Conservation (phyloP, 2,797 vertebrate species). For the Geotrypetes seraphini region DNA sequence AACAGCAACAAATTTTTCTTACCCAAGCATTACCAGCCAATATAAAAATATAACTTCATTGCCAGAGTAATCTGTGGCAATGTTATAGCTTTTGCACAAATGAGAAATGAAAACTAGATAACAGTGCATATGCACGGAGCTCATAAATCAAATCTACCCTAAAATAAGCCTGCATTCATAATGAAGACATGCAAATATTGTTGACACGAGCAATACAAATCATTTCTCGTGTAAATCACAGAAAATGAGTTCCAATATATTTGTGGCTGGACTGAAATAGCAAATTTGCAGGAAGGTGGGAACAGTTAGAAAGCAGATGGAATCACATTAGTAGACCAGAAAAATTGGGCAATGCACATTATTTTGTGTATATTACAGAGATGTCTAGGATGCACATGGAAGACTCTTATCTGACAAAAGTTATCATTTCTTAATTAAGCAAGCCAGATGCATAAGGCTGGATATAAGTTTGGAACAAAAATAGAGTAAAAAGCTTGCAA, state of each 20-base stretch:
- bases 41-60: background rate
- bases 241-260: constrained; percentile 52
- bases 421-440: too few relatives aligned
- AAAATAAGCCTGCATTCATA: constrained; percentile 44
- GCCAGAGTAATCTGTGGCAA: constrained; percentile 10
- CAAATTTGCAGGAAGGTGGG: constrained; percentile 41
- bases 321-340: constrained; percentile 38
- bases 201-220: constrained; percentile 44
- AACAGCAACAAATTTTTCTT: background rate
- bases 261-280: constrained; percentile 43
- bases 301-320: constrained; percentile 43
- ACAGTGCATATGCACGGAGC: constrained; percentile 34
- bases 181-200: constrained; percentile 49
- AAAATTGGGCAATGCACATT: too few relatives aligned
- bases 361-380: too few relatives aligned
- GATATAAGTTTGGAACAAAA: too few relatives aligned
- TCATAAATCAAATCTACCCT: constrained; percentile 44
- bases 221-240: constrained; percentile 46
- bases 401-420: too few relatives aligned
- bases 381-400: too few relatives aligned
- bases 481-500: constrained; percentile 35
- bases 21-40: constrained; percentile 2
- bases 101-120: constrained; percentile 38
- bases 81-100: constrained; percentile 28
- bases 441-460: too few relatives aligned